Evolutionary conservation across 1,140 invertebrate genomes (phyloP).

Genomic region (Neelides sp.): DNA sequence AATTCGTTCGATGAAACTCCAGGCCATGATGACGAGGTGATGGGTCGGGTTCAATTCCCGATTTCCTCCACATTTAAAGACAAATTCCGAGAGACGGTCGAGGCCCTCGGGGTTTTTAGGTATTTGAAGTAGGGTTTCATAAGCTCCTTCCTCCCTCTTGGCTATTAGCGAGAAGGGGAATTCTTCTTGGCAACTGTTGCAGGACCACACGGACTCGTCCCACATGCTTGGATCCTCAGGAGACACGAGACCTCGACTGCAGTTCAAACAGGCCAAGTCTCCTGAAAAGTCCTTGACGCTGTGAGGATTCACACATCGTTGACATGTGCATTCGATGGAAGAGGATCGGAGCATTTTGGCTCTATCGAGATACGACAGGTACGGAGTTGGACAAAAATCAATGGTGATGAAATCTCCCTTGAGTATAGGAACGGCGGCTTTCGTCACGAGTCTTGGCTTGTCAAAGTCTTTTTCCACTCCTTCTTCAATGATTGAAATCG

Average conservation of each 20-base stretch:
- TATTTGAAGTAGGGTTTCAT: neutral
- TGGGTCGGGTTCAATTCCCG: constrained; percentile 15
- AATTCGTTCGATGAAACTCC: constrained; percentile 20
- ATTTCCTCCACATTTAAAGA: neutral
- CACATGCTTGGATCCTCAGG: constrained; percentile 14
- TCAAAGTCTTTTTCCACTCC: constrained; percentile 7
- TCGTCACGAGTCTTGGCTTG: constrained; percentile 16
- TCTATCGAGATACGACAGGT: constrained; percentile 15
- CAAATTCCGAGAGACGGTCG: constrained; percentile 7
- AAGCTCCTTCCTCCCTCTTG: constrained; percentile 1
- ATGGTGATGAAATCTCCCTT: constrained; percentile 21
- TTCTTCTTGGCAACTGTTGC: constrained; percentile 23
- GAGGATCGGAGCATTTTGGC: constrained; percentile 14
- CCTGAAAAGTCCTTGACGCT: constrained; percentile 6
- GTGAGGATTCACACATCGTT: constrained; percentile 17
- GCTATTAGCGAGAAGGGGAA: constrained; percentile 4
- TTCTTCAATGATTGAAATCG: constrained; percentile 21
- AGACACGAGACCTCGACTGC: neutral
- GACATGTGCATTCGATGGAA: constrained; percentile 21
- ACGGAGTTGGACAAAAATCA: constrained; percentile 24
- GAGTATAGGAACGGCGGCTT: constrained; percentile 19
- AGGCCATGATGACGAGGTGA: constrained; percentile 10
- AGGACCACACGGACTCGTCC: constrained; percentile 25
- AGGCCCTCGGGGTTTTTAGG: constrained; percentile 2
- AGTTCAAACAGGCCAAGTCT: neutral